Evolutionary conservation across 2,888 invertebrate species (phyloP), one percentile per base, ranked within the genome.

Genomic region (Mantis religiosa): DNA sequence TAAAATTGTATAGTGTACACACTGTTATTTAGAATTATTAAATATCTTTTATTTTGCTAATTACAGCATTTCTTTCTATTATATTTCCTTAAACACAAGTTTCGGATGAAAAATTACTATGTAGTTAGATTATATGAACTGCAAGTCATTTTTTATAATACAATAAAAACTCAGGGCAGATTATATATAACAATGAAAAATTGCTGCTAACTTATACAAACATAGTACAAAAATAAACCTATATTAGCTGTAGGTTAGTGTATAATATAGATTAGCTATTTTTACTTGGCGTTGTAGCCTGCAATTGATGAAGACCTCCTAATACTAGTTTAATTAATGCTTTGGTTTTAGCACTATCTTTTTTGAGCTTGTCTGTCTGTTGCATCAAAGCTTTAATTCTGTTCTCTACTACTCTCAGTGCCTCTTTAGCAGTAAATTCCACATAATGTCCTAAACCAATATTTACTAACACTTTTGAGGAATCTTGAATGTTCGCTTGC

Each of bases 321-420:
- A 97, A 93, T 91, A 97, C 96, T 89, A 97, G 92, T 92, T 97
- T 97, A 87, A 98, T 97, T 91, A 97, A 96, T 0, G 97, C 96
- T 91, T 97, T 97, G 0, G 96, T 96, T 91, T 95, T 95, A 0
- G 96, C 94, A 90, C 96, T 95, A 92, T 96, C 95, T 71, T 95
- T 94, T 6, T 95, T 94, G 4, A 97, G 92, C 90, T 95, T 94
- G 28, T 94, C 94, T 0, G 95, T 94, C 91, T 96, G 95, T 28
- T 94, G 94, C 91, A 96, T 96, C 87, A 96, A 93, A 0, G 96
- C 94, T 89, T 95, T 95, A 82, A 96, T 94, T 92, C 97, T 95
- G 87, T 96, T 95, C 91, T 96, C 95, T 83, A 97, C 95, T 91
- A 97, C 96, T 90, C 93, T 94, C 85, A 96, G 92, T 0, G 97